Evolutionary conservation across 2,888 invertebrate genomes (phyloP).

Genomic region (Spisula solida): DNA sequence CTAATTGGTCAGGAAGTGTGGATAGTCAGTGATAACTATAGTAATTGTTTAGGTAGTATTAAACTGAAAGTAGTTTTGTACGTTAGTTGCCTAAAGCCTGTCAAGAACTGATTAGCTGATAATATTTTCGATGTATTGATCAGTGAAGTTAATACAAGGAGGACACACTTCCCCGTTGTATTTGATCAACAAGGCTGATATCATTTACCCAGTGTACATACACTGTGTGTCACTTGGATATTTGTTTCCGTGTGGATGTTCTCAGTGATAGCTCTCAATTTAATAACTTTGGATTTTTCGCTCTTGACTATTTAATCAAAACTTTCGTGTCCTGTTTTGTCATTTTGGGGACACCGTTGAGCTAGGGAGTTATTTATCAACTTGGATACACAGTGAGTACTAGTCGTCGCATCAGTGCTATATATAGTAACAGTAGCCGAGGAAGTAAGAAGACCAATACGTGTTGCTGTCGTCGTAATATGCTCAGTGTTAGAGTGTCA

Average conservation of each 20-base stretch:
- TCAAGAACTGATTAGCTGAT: conserved; percentile 68
- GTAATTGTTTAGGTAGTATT: conserved; percentile 40
- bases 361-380: conserved; percentile 5
- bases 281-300: conserved; percentile 33
- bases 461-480: conserved; percentile 52
- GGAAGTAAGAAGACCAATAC: conserved; percentile 53
- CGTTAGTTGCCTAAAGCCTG: conserved; percentile 38
- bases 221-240: conserved; percentile 42
- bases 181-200: conserved; percentile 57
- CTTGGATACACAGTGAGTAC: neutral
- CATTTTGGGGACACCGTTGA: neutral
- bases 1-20: conserved; percentile 59
- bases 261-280: neutral
- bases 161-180: conserved; percentile 52
- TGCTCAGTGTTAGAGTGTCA: conserved; percentile 53
- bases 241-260: conserved; percentile 40
- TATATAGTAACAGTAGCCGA: conserved; percentile 48
- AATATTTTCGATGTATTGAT: conserved; percentile 67
- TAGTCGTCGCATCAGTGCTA: conserved; percentile 45
- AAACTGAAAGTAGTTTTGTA: conserved; percentile 40
- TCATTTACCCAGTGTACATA: conserved; percentile 46
- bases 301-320: conserved; percentile 36
- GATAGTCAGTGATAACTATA: conserved; percentile 33
- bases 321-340: conserved; percentile 21
- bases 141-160: conserved; percentile 51